Evolutionary conservation across 53 echinoderm and acorn worm species (phyloP).

Genomic region (Patiria pectinifera): DNA sequence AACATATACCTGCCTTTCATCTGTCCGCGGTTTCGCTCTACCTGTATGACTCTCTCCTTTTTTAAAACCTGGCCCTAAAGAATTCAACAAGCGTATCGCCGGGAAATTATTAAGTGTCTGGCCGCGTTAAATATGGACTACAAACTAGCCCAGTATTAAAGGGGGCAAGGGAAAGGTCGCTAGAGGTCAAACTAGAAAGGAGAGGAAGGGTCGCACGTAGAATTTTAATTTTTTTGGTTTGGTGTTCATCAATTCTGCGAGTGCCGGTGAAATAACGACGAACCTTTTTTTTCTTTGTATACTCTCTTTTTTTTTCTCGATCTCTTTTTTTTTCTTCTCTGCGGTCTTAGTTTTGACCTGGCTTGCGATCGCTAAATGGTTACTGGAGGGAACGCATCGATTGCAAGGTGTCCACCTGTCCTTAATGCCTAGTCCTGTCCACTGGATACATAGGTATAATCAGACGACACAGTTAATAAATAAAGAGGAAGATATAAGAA

Average conservation of each 20-base stretch:
- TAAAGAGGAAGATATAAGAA: background rate
- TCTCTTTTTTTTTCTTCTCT: background rate
- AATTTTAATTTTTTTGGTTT: background rate
- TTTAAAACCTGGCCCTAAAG: too few species aligned
- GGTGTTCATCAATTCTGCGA: background rate
- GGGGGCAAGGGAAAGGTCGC: constrained; percentile 12
- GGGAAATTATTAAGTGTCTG: constrained; percentile 60
- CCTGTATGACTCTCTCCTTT: background rate
- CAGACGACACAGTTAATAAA: constrained; percentile 40
- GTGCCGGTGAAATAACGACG: background rate
- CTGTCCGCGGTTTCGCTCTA: constrained; percentile 40
- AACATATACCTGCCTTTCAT: constrained; percentile 20
- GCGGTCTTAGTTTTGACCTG: constrained; percentile 32
- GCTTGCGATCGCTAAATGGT: constrained; percentile 48
- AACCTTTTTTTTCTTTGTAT: background rate
- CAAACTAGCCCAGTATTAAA: background rate
- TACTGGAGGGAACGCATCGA: constrained; percentile 54
- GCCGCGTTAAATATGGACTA: constrained; percentile 48
- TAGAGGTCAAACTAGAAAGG: constrained; percentile 21
- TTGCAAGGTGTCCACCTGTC: constrained; percentile 48
- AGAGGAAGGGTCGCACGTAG: background rate
- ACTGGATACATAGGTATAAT: constrained; percentile 46
- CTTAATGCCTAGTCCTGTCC: constrained; percentile 39
- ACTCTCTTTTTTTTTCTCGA: background rate
- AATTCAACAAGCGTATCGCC: constrained; percentile 45